Base-by-base conservation (phyloP, 2,888 invertebrate species). In the Leuctra nigra region DNA sequence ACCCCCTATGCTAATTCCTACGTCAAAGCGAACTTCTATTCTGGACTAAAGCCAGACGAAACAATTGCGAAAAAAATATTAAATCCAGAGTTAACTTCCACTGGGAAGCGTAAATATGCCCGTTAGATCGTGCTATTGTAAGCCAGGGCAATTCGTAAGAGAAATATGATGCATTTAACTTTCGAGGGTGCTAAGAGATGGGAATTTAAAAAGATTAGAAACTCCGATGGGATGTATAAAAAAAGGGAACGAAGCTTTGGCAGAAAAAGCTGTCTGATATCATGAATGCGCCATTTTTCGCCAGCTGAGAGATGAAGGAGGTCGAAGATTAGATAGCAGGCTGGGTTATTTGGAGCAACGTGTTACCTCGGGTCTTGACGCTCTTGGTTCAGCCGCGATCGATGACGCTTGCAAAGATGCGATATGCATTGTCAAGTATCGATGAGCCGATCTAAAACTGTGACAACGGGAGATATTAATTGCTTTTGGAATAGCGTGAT, bases 151-250 rank as follows among this genome's bases (percentile, higher is more conserved):
- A 50, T 50, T 29, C 33, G 20, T 33, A 50, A 50, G 50, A 35
- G 18, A 50, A 50, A 33, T 50, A 50, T 50, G 50, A 33, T 35
- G 50, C 50, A 50, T 33, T 50, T 50, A 18, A 16, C 50, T 33
- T 47, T 29, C 16, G 50, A 16, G 11, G 33, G 35, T 33, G 50
- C 18, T 35, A 50, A 50, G 35, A 41, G 38, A 56, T 50, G 44
- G 41, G 39, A 22, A 50, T 39, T 53, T 55, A 50, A 29, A 50
- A 50, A 50, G 55, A 36, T 50, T 48, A 55, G 50, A 55, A 38
- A 50, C 48, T 38, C 39, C 35, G 41, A 47, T 47, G 55, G 38
- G 55, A 35, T 24, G 38, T 36, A 38, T 35, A 55, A 55, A 55
- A 50, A 39, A 50, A 16, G 35, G 18, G 35, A 16, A 44, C 18